Conservation (phyloP, 2,888 invertebrate genomes). For the Nysson spinosus region DNA sequence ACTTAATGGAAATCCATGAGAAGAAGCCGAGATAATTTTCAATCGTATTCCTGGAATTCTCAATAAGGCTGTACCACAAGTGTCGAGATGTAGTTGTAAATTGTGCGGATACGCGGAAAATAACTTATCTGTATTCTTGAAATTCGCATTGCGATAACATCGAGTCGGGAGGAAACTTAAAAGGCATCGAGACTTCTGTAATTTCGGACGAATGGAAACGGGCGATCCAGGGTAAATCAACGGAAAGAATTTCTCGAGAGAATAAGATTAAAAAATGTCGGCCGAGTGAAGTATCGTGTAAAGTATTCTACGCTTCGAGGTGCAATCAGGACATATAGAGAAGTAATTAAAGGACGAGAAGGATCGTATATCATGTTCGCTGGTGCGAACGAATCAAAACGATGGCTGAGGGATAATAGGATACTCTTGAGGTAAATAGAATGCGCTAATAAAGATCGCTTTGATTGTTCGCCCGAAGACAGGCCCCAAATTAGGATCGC, state of each 20-base stretch:
- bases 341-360: conserved; percentile 30
- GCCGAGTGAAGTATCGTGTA: conserved; percentile 1
- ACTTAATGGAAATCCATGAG: too few relatives aligned
- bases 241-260: too few relatives aligned
- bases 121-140: not conserved
- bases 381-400: conserved; percentile 80
- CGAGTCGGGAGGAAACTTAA: too few relatives aligned
- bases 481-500: not conserved
- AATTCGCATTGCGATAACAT: too few relatives aligned
- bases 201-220: too few relatives aligned
- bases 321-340: conserved; percentile 15
- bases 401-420: conserved; percentile 79
- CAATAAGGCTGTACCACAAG: not conserved
- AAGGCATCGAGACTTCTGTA: too few relatives aligned
- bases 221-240: too few relatives aligned
- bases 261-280: not conserved
- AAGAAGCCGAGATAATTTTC: too few relatives aligned
- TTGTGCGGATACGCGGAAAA: not conserved
- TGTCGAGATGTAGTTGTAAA: not conserved
- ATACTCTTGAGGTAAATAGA: conserved; percentile 73
- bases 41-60: too few relatives aligned
- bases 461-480: not conserved
- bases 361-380: conserved; percentile 79
- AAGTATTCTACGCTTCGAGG: conserved; percentile 1
- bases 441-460: conserved; percentile 14